A percentile compares a stretch with the other conserved stretches of the same genome.
These are phyloP conservation scores for Potamarius usumacintae DNA, from an alignment of 2,113 vertebrate species.

Conservation along the genomic window DNA sequence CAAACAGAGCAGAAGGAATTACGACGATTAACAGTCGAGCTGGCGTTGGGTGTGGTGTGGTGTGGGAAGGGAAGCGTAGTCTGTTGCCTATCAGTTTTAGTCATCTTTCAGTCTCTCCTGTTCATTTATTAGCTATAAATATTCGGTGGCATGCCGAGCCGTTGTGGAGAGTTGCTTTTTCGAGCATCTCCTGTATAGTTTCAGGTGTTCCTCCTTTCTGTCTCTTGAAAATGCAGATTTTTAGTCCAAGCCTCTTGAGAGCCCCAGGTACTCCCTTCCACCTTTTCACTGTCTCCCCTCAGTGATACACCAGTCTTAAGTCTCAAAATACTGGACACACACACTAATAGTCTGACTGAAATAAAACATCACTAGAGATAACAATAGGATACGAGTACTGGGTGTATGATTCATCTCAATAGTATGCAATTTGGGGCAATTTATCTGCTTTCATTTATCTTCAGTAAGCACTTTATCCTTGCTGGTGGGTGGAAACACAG, in stretches of 20 bases:
- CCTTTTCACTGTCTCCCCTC: not conserved
- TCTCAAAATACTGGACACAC: not conserved
- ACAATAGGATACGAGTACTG: not conserved
- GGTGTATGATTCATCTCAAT: not conserved
- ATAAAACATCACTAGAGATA: not conserved
- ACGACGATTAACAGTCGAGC: not conserved
- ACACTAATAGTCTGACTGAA: not conserved
- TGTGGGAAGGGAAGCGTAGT: no score
- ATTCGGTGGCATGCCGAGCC: not conserved
- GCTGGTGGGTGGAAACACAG: not conserved
- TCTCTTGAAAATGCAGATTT: not conserved
- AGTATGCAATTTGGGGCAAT: not conserved
- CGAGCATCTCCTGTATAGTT: not conserved
- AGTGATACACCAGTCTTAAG: not conserved
- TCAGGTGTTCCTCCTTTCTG: not conserved
- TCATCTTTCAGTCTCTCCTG: not conserved
- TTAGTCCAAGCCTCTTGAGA: constrained; percentile 1
- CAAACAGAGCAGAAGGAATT: constrained; percentile 14
- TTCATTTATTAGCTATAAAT: not conserved
- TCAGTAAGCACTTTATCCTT: not conserved
- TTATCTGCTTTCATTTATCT: not conserved
- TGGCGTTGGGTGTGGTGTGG: not conserved
- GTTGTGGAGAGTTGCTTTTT: not conserved
- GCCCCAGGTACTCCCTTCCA: not conserved
- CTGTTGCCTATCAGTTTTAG: not conserved